Conservation (phyloP, 2,888 invertebrate genomes). For the Himalopsyche kuldschensis region DNA sequence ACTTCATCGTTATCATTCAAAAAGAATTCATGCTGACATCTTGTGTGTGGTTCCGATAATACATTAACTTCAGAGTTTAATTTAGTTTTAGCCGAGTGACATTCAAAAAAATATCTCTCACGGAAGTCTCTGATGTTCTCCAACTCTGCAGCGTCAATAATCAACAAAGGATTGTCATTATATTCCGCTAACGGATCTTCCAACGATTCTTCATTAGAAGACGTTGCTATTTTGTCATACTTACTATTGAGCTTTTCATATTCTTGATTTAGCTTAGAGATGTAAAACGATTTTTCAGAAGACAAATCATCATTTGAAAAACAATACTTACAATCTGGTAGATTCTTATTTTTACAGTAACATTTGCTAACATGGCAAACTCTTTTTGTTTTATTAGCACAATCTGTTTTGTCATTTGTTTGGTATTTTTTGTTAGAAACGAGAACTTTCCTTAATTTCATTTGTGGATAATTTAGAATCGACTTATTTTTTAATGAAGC, state of each 20-base stretch:
- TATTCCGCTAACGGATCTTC: not conserved
- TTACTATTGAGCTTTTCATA: not conserved
- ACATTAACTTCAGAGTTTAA: not conserved
- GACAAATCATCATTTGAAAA: not conserved
- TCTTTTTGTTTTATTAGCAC: not conserved
- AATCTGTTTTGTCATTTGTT: not conserved
- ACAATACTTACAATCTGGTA: not conserved
- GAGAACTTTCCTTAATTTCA: not conserved
- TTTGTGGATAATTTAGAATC: not conserved
- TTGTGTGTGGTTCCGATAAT: conserved; percentile 47
- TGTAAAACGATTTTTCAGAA: not conserved
- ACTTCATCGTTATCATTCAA: conserved; percentile 63
- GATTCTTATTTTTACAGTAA: not conserved
- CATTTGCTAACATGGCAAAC: not conserved
- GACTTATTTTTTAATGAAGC: not conserved
- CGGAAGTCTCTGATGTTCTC: conserved; percentile 53
- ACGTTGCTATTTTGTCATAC: not conserved
- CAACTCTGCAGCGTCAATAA: conserved; percentile 24
- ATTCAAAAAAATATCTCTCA: conserved; percentile 63
- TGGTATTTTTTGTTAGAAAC: not conserved
- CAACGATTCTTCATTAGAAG: not conserved
- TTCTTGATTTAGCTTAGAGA: not conserved
- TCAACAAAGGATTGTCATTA: not conserved
- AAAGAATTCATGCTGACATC: conserved; percentile 59
- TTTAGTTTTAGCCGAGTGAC: conserved; percentile 50